Conservation (phyloP, 2,113 vertebrate species). For the Pterocles gutturalis region DNA sequence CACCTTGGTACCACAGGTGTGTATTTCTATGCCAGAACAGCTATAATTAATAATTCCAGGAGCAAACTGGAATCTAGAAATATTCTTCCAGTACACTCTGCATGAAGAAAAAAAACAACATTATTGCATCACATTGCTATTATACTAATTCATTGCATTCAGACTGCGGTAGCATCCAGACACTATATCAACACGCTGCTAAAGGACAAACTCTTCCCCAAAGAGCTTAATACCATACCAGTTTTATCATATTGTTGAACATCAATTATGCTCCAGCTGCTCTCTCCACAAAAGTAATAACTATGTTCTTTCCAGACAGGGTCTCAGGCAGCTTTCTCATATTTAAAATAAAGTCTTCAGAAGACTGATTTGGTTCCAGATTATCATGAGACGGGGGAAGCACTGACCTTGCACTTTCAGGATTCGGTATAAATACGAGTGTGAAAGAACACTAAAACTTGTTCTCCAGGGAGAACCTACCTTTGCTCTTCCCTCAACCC, state of each 20-base stretch:
- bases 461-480: not conserved
- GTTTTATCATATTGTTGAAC: slow-evolving; percentile 10
- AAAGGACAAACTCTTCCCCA: slow-evolving; percentile 49
- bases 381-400: not conserved
- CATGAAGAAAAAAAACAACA: not conserved
- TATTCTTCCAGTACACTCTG: not conserved
- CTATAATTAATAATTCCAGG: not conserved
- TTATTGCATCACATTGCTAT: not conserved
- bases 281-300: slow-evolving; percentile 13
- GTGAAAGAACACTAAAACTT: not conserved
- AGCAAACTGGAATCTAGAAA: not conserved
- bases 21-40: not conserved
- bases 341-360: not conserved
- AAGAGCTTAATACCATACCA: slow-evolving; percentile 2
- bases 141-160: slow-evolving; percentile 36
- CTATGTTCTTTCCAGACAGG: not conserved
- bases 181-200: slow-evolving; percentile 17
- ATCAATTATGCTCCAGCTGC: slow-evolving; percentile 27
- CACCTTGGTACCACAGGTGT: not conserved
- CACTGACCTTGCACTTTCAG: not conserved
- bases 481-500: not conserved
- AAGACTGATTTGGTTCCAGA: not conserved
- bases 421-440: not conserved
- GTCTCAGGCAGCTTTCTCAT: slow-evolving; percentile 1
- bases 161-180: slow-evolving; percentile 9